These are phyloP conservation scores for Diaprepes abbreviatus DNA, from an alignment of 2,888 invertebrate genomes.

Conservation along the genomic window DNA sequence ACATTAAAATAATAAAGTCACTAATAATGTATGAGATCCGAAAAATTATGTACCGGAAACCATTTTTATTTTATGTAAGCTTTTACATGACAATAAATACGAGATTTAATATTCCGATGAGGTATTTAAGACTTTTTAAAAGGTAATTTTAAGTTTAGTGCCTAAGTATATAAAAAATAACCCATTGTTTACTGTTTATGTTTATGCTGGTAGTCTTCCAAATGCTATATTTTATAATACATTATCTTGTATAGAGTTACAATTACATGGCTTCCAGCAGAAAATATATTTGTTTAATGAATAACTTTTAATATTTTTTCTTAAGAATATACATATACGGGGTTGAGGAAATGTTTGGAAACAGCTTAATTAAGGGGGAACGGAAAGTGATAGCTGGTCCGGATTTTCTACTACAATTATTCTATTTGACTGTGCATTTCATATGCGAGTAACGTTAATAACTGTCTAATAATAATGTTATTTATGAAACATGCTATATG, in stretches of 20 bases:
- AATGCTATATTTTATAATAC: not conserved
- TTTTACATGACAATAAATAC: conserved; percentile 33
- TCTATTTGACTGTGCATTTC: too few species aligned
- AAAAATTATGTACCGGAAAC: conserved; percentile 18
- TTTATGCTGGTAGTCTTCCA: not conserved
- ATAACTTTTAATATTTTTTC: not conserved
- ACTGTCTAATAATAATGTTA: too few species aligned
- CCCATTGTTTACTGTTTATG: conserved; percentile 22
- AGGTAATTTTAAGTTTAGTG: conserved; percentile 26
- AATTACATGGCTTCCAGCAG: not conserved
- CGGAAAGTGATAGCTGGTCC: too few species aligned
- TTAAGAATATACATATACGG: too few species aligned
- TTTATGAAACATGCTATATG: too few species aligned
- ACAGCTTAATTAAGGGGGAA: too few species aligned
- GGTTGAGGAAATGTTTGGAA: too few species aligned
- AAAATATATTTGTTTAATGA: not conserved
- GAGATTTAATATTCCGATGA: conserved; percentile 38
- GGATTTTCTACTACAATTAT: too few species aligned
- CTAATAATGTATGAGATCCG: conserved; percentile 1
- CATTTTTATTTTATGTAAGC: conserved; percentile 14
- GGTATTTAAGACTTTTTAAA: conserved; percentile 34
- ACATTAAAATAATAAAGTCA: conserved; percentile 27
- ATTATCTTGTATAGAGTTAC: conserved; percentile 3
- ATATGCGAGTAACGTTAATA: too few species aligned
- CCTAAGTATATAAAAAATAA: conserved; percentile 34